Conservation (phyloP, 2,888 invertebrate species). For the Plutella xylostella region DNA sequence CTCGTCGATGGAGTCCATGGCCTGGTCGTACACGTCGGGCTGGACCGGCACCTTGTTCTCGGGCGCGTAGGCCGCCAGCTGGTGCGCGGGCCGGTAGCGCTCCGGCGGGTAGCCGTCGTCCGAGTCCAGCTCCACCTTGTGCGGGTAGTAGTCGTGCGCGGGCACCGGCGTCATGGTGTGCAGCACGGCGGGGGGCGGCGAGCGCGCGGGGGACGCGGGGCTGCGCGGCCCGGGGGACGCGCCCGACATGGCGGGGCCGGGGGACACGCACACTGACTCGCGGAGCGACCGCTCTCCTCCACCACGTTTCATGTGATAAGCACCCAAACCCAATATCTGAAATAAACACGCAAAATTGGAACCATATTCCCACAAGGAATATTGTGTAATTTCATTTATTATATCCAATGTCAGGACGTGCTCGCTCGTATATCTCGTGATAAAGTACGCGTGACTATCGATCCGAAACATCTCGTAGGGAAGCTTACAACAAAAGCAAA, state of each 20-base stretch:
- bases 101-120: constrained; percentile 72
- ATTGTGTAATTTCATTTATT: too few relatives aligned
- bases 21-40: constrained; percentile 61
- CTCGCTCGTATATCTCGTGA: background rate
- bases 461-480: background rate
- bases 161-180: constrained; percentile 91
- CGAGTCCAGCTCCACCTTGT: constrained; percentile 73
- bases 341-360: too few relatives aligned
- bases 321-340: constrained; percentile 42
- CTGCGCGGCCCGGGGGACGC: constrained; percentile 53
- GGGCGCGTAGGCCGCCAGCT: constrained; percentile 60
- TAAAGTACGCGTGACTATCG: too few relatives aligned
- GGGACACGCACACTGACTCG: constrained; percentile 25
- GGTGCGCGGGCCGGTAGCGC: constrained; percentile 69
- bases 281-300: constrained; percentile 50
- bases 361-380: too few relatives aligned
- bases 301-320: constrained; percentile 52
- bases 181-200: constrained; percentile 79
- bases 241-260: constrained; percentile 51
- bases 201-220: constrained; percentile 63
- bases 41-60: constrained; percentile 71
- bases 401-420: background rate
- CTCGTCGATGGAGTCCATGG: constrained; percentile 70
- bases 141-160: constrained; percentile 76
- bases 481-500: too few relatives aligned